phyloP scores from a whole-genome alignment of 1,140 invertebrate species.

The Lamellibrachia luymesi region DNA sequence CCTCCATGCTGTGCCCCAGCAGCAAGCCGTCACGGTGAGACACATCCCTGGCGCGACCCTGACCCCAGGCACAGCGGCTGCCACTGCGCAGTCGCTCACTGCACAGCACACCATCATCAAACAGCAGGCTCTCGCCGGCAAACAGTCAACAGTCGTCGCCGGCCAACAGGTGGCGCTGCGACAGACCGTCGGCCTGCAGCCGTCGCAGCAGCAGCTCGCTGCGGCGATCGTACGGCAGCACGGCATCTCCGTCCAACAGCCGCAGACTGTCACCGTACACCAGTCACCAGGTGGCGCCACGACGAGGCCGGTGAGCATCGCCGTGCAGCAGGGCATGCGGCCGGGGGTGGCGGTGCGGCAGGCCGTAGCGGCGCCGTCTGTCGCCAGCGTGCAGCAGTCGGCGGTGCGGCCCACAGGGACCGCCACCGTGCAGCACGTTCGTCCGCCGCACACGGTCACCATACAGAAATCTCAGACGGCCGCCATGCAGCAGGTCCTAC shows the following conservation, averaged over 20 bases:
- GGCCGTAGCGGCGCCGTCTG: neutral
- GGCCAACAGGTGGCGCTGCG: neutral
- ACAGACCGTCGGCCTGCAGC: neutral
- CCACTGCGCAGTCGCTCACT: neutral
- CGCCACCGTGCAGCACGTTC: neutral
- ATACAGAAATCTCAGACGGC: conserved; percentile 7
- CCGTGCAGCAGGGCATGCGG: conserved; percentile 14
- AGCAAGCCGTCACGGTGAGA: conserved; percentile 3
- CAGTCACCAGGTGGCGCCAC: conserved; percentile 9
- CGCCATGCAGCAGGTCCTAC: conserved; percentile 17
- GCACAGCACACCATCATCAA: conserved; percentile 2
- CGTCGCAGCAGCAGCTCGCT: neutral
- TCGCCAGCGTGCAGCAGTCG: neutral
- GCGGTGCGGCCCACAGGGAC: neutral
- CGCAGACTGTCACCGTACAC: neutral
- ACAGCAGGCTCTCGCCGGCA: neutral
- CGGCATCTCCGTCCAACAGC: neutral
- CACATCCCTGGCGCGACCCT: neutral
- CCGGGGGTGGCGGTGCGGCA: neutral
- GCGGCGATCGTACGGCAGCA: neutral
- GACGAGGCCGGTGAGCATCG: neutral
- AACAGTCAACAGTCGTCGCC: neutral
- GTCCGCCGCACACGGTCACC: neutral
- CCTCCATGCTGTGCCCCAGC: neutral
- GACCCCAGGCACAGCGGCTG: neutral